These are phyloP conservation scores for Lydus trimaculatus DNA, from an alignment of 2,888 invertebrate species.

Conservation along the genomic window DNA sequence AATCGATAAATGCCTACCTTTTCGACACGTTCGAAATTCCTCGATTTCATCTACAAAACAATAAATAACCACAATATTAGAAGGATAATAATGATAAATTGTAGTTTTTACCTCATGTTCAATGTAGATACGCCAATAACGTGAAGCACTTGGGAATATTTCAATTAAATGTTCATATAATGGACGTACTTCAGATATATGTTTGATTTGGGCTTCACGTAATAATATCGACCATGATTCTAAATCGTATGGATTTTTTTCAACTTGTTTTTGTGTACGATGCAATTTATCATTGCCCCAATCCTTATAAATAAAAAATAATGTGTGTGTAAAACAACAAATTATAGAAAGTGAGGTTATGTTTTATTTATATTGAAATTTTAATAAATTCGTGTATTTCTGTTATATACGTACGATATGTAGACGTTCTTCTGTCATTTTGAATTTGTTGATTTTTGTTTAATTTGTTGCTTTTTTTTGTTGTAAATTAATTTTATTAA, in stretches of 20 bases:
- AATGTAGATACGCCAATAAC: conserved; percentile 99
- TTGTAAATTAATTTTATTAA: neutral
- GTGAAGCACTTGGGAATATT: conserved; percentile 95
- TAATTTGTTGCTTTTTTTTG: neutral
- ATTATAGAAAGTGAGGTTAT: conserved; percentile 11
- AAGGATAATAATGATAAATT: too few species aligned
- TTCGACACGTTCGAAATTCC: conserved; percentile 98
- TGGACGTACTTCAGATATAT: conserved; percentile 87
- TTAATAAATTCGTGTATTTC: too few species aligned
- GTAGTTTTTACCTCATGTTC: conserved; percentile 83
- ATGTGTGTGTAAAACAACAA: neutral
- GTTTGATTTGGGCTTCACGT: conserved; percentile 88
- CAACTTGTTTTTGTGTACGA: conserved; percentile 84
- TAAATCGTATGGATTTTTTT: conserved; percentile 90
- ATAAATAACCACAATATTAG: too few species aligned
- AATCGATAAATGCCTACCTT: conserved; percentile 71
- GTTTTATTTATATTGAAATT: neutral
- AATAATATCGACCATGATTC: conserved; percentile 98
- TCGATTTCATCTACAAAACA: conserved; percentile 88
- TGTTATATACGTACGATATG: conserved; percentile 43
- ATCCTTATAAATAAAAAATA: conserved; percentile 66
- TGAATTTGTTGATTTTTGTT: neutral
- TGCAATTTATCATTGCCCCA: conserved; percentile 88
- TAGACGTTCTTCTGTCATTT: conserved; percentile 45
- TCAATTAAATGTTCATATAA: conserved; percentile 94